These are phyloP conservation scores for Cepphus grylle DNA, from an alignment of 2,113 vertebrate species.

Conservation along the genomic window DNA sequence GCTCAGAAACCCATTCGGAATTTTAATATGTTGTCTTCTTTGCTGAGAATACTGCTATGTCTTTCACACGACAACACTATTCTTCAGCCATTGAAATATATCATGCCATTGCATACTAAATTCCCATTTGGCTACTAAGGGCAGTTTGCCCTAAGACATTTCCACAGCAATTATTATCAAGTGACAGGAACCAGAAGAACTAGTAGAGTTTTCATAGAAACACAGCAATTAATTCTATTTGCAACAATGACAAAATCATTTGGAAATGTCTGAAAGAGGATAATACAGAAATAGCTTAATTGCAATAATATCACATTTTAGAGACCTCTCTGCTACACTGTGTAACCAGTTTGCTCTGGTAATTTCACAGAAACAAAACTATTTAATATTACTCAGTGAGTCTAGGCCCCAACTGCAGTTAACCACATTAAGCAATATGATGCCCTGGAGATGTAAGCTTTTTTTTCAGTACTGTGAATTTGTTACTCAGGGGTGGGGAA, in stretches of 20 bases:
- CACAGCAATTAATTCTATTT: constrained; percentile 18
- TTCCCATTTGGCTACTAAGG: neutral
- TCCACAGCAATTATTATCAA: constrained; percentile 13
- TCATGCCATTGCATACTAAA: neutral
- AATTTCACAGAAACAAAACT: neutral
- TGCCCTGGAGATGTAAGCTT: neutral
- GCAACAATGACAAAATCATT: constrained; percentile 2
- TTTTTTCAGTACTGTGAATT: neutral
- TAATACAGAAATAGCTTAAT: neutral
- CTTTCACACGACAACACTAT: neutral
- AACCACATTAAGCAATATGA: neutral
- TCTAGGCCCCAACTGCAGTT: neutral
- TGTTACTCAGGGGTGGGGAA: rapidly evolving
- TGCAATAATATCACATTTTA: neutral
- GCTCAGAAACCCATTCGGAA: neutral
- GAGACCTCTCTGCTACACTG: neutral
- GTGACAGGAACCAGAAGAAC: neutral
- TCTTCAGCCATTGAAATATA: neutral
- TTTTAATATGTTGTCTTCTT: neutral
- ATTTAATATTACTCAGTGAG: neutral
- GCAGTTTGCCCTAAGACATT: neutral
- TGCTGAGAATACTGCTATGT: neutral
- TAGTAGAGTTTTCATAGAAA: constrained; percentile 3
- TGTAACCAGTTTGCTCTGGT: neutral
- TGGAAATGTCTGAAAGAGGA: constrained; percentile 9